These are phyloP conservation scores for Tetheella fluctuosa DNA, from an alignment of 2,888 invertebrate genomes.

Conservation along the genomic window DNA sequence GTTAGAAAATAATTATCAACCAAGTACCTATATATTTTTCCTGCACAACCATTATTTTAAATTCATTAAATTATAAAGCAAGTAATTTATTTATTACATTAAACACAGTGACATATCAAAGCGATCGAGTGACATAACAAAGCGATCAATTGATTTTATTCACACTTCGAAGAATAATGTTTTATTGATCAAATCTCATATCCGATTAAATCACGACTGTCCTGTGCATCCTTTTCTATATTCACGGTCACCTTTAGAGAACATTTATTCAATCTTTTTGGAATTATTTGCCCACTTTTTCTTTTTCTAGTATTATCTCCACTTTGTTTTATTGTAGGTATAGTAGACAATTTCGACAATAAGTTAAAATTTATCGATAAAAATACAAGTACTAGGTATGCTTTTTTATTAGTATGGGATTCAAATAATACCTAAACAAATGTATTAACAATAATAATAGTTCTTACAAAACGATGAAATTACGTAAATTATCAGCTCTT, in stretches of 20 bases:
- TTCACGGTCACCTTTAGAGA: slow-evolving; percentile 24
- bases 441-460: background rate
- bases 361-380: too few species aligned
- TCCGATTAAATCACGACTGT: slow-evolving; percentile 20
- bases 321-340: background rate
- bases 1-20: too few species aligned
- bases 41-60: background rate
- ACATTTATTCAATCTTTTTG: slow-evolving; percentile 14
- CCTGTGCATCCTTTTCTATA: slow-evolving; percentile 13
- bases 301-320: background rate
- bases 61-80: background rate
- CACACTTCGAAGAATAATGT: slow-evolving; percentile 3
- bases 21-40: background rate
- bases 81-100: background rate
- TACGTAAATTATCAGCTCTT: background rate
- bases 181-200: slow-evolving; percentile 7
- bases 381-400: too few species aligned
- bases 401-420: too few species aligned
- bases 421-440: background rate
- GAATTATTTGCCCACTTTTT: background rate
- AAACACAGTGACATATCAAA: background rate
- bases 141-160: background rate
- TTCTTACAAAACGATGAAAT: background rate
- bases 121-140: slow-evolving; percentile 1
- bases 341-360: too few species aligned